Evolutionary conservation across 1,140 invertebrate species (phyloP), one percentile per base, ranked within the genome.

Genomic region (Aphaenogaster rudis): DNA sequence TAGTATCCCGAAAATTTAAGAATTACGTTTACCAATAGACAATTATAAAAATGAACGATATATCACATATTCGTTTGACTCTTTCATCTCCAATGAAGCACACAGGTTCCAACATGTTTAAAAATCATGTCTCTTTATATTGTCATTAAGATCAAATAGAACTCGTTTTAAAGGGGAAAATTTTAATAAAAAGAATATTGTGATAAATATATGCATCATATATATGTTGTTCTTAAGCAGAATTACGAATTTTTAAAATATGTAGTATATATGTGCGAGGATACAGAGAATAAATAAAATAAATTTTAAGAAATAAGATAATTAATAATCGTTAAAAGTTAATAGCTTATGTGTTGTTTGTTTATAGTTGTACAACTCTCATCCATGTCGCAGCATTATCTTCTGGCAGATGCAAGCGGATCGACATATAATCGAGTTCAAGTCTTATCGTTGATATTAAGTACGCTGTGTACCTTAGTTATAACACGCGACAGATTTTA

Each of bases 331-430:
- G 36, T 39, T 61, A 15, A 52, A 52, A 42, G 8, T 84, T 74
- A 76, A 82, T 86, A n/a, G 33, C 17, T 64, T 42, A 33, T 72
- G 54, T 42, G 54, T 42, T 59, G 8, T 33, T 59, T 52, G 45
- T 88, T 88, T 79, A 21, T 77, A 93, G 93, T 79, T 13, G 80
- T 92, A 36, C 91, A 93, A 71, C 71, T 92, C 28, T 87, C 89
- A 33, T 92, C 92, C 15, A 90, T 92, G 66, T 92, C 93, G 6
- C 91, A 93, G 45, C 90, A 92, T 52, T 90, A 92, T 39, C 64
- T 87, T 15, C 48, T 76, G 17, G 85, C 88, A 3, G 88, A 72
- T 5, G 45, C 15, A n/a, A 88, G 63, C 66, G 86, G 74, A 59
- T 85, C 74, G 5, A 61, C 33, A 15, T 39, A 28, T 13, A 59